Percentiles rank a stretch among this genome's conserved stretches.
Conservation (phyloP, 2,113 vertebrate species). For the Spea multiplicata region DNA sequence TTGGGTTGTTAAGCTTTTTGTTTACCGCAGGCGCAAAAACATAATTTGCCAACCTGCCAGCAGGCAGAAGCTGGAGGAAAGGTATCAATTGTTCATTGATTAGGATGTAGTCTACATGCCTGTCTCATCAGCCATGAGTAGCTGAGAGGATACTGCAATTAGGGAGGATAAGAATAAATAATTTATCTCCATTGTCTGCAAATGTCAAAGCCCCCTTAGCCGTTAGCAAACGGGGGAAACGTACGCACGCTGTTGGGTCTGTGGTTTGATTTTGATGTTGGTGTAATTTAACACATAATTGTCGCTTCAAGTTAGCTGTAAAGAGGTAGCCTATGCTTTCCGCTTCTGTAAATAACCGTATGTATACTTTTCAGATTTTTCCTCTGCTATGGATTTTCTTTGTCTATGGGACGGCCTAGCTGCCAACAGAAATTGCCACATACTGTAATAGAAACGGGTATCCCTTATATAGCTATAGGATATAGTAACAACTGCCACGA, state of each 20-base stretch:
- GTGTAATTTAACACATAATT: too few relatives aligned
- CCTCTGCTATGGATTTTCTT: too few relatives aligned
- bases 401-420: too few relatives aligned
- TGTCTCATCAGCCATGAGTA: conserved; percentile 13
- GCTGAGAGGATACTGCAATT: conserved; percentile 19
- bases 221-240: neutral
- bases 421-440: too few relatives aligned
- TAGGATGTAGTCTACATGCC: conserved; percentile 14
- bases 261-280: neutral
- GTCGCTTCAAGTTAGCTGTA: too few relatives aligned
- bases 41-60: conserved; percentile 15
- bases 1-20: neutral
- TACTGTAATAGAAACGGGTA: too few relatives aligned
- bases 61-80: conserved; percentile 7
- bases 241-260: neutral
- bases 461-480: too few relatives aligned
- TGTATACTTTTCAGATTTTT: too few relatives aligned
- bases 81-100: conserved; percentile 41
- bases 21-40: conserved; percentile 16
- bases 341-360: too few relatives aligned
- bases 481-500: too few relatives aligned
- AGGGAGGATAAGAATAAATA: conserved; percentile 29
- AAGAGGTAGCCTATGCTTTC: too few relatives aligned
- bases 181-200: conserved; percentile 26
- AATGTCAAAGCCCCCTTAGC: conserved; percentile 8